Percentiles rank a stretch among this genome's conserved stretches.
These are phyloP conservation scores for Todiramphus saurophagus DNA, from an alignment of 2,113 vertebrate species.

Conservation along the genomic window DNA sequence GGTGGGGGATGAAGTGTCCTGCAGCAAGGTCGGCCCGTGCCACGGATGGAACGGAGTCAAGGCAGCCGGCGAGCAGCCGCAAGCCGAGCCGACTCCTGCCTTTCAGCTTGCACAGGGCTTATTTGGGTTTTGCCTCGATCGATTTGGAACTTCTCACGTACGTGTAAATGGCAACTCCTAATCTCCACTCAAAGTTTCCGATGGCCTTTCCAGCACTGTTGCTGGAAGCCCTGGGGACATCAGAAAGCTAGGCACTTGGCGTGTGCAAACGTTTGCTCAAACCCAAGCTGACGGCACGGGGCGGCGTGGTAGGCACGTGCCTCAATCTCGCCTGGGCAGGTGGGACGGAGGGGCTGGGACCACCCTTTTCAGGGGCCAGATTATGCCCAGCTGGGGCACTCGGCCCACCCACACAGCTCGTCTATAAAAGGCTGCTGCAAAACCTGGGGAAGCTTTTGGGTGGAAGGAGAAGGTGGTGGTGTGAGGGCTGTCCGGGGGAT, in stretches of 20 bases:
- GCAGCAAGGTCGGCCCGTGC: background rate
- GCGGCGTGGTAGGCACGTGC: background rate
- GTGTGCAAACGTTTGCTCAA: background rate
- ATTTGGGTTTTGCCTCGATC: background rate
- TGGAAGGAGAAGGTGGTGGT: too few relatives aligned
- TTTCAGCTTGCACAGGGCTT: background rate
- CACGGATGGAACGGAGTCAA: accelerated
- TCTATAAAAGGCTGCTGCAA: background rate
- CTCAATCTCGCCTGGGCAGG: accelerated
- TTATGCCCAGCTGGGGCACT: background rate
- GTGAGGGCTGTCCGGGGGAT: background rate
- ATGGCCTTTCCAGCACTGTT: background rate
- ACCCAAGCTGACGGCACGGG: accelerated
- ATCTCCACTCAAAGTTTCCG: background rate
- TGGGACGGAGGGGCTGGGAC: too few relatives aligned
- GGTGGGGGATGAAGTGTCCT: background rate
- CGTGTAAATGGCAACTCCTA: accelerated
- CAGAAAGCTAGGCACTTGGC: accelerated
- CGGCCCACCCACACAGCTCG: accelerated
- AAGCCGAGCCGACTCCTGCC: accelerated
- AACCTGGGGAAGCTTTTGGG: accelerated
- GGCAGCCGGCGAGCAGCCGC: background rate
- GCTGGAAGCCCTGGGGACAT: background rate
- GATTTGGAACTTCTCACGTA: accelerated
- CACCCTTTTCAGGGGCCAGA: background rate